Evolutionary conservation across 2,113 vertebrate species (phyloP).

Genomic region (Polypterus senegalus): DNA sequence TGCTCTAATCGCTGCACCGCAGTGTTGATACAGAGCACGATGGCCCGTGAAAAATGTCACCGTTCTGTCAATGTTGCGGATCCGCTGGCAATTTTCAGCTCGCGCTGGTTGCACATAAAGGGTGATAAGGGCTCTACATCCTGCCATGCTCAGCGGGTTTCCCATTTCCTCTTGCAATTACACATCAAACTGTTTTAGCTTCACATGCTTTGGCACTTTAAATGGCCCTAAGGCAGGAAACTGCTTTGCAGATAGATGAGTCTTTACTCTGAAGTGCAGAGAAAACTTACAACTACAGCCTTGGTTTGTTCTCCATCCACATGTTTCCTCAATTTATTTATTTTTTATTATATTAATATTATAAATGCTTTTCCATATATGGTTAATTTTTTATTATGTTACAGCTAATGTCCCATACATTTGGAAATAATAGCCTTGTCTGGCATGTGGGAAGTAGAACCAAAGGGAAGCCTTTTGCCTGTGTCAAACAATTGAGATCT

Average conservation of each 20-base stretch:
- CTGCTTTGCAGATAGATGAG: slow-evolving; percentile 43
- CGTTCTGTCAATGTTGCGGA: slow-evolving; percentile 38
- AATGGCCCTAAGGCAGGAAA: slow-evolving; percentile 49
- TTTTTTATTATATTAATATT: too few relatives aligned
- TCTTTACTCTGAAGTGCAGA: slow-evolving; percentile 38
- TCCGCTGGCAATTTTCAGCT: slow-evolving; percentile 43
- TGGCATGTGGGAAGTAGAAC: too few relatives aligned
- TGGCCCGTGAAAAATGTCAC: slow-evolving; percentile 57
- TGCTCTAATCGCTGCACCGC: slow-evolving; percentile 48
- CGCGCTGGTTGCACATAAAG: slow-evolving; percentile 40
- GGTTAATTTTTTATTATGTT: too few relatives aligned
- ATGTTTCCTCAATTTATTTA: not conserved
- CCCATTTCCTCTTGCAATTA: slow-evolving; percentile 65
- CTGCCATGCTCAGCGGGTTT: slow-evolving; percentile 56
- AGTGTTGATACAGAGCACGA: slow-evolving; percentile 52
- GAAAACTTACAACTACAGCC: slow-evolving; percentile 20
- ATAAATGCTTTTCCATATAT: too few relatives aligned
- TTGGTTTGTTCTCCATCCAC: not conserved
- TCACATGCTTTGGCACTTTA: slow-evolving; percentile 47
- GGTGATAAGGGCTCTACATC: slow-evolving; percentile 46
- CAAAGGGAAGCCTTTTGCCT: too few relatives aligned
- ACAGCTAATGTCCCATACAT: too few relatives aligned
- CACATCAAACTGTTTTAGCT: slow-evolving; percentile 61
- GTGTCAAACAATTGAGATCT: too few relatives aligned
- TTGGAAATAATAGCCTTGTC: too few relatives aligned